Evolutionary conservation across 2,797 vertebrate species (phyloP).

Genomic region (Alcedo atthis): DNA sequence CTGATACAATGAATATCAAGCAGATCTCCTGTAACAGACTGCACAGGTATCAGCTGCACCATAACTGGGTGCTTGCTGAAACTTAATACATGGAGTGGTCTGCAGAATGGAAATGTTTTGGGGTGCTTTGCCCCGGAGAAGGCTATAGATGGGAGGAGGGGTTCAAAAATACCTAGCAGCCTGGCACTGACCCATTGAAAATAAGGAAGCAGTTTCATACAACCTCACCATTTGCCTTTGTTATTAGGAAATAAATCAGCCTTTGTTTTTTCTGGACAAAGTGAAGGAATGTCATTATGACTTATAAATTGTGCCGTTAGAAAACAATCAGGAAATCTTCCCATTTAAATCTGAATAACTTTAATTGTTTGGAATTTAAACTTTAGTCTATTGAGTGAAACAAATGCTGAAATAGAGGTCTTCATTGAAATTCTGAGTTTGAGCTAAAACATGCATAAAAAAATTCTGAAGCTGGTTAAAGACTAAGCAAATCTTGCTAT

Average conservation of each 20-base stretch:
- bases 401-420: slow-evolving; percentile 56
- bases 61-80: not conserved
- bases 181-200: slow-evolving; percentile 70
- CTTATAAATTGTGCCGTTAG: slow-evolving; percentile 79
- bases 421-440: slow-evolving; percentile 56
- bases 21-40: not conserved
- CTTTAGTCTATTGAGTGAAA: slow-evolving; percentile 67
- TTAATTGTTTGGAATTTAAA: slow-evolving; percentile 75
- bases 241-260: slow-evolving; percentile 81
- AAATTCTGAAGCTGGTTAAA: slow-evolving; percentile 5
- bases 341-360: slow-evolving; percentile 78
- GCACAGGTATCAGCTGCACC: not conserved
- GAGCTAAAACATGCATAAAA: slow-evolving; percentile 1
- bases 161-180: slow-evolving; percentile 58
- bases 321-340: slow-evolving; percentile 79
- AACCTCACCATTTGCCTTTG: slow-evolving; percentile 76
- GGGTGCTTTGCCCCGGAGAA: not conserved
- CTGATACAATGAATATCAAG: slow-evolving; percentile 60
- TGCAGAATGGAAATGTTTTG: not conserved
- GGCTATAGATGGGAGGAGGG: not conserved
- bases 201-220: slow-evolving; percentile 70
- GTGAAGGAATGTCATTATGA: slow-evolving; percentile 79
- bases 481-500: not conserved
- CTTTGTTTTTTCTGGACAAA: slow-evolving; percentile 79
- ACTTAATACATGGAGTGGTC: not conserved